Evolutionary conservation across 2,113 vertebrate genomes (phyloP), one percentile per base, ranked within the genome.

Genomic region (Cyprinodon variegatus): DNA sequence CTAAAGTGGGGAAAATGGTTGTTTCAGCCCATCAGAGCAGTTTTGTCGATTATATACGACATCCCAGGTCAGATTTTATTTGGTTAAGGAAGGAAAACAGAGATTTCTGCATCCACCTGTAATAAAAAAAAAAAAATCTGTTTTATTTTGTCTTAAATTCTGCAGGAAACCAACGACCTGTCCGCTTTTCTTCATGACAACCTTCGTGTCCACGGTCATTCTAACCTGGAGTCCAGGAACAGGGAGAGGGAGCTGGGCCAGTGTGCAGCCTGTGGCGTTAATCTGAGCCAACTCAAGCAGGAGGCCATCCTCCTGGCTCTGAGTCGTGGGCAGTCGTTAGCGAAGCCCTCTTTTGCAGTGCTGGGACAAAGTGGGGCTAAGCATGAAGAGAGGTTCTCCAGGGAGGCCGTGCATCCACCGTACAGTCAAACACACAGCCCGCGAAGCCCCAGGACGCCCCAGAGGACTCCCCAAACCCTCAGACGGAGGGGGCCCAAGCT

Each of bases 231-330:
- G 72, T 93, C 95, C 0, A 96, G 95, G 95, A 96, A 96, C 0
- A 94, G 96, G 94, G 96, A 97, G 0, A 94, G 96, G 76, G 94
- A 96, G 48, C 96, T 95, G 86, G 97, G 96, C 75, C 93, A 94
- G 82, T 99, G 98, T 80, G 94, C 96, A 5, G 89, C 96, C 75
- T 99, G 98, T 70, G 95, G 96, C 50, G 93, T 95, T 0, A 96
- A 96, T 89, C 89, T 96, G 90, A 96, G 95, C 90, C 96, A 97
- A 91, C 83, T 99, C 81, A 98, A 98, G 90, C 97, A 96, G 83
- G 97, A 99, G 83, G 98, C 97, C 39, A 90, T 98, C 84, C 96
- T 96, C 90, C 94, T 97, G 94, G 96, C 98, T 80, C 94, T 98
- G 84, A 93, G 93, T 68, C 84, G 90, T 68, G 90, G 79, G 93